phyloP scores from a whole-genome alignment of 2,113 vertebrate species.

The Hiodon tergisus region DNA sequence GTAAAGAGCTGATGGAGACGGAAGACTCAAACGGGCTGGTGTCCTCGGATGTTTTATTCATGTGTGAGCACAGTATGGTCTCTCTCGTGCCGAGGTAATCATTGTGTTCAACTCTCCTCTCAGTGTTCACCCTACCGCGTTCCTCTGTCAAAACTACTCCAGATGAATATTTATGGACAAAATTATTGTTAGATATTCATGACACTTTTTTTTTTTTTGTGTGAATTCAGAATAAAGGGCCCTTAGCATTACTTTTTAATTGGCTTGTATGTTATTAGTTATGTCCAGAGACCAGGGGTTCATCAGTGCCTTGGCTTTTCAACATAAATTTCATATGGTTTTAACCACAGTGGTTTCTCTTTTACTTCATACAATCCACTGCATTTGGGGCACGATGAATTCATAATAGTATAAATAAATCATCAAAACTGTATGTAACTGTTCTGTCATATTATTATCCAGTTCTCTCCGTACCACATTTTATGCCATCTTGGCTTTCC shows the following conservation, averaged over 20 bases:
- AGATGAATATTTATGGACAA: constrained; percentile 50
- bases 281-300: too few species aligned
- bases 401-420: too few species aligned
- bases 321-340: too few species aligned
- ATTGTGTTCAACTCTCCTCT: constrained; percentile 43
- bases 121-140: constrained; percentile 24
- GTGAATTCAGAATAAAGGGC: constrained; percentile 4
- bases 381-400: too few species aligned
- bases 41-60: constrained; percentile 29
- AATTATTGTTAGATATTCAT: constrained; percentile 41
- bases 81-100: constrained; percentile 1
- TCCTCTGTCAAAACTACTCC: constrained; percentile 40
- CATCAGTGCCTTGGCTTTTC: too few species aligned
- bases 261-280: neutral
- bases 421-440: too few species aligned
- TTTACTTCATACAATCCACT: too few species aligned
- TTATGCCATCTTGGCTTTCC: too few species aligned
- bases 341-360: too few species aligned
- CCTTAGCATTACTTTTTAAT: constrained; percentile 7
- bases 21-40: constrained; percentile 16
- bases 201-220: constrained; percentile 15
- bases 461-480: too few species aligned
- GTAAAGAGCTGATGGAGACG: constrained; percentile 29
- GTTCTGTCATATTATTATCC: too few species aligned
- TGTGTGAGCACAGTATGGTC: constrained; percentile 13